Percentiles rank a stretch among this genome's conserved stretches.
These are phyloP conservation scores for Forficula auricularia DNA, from an alignment of 1,140 invertebrate genomes.

Conservation along the genomic window DNA sequence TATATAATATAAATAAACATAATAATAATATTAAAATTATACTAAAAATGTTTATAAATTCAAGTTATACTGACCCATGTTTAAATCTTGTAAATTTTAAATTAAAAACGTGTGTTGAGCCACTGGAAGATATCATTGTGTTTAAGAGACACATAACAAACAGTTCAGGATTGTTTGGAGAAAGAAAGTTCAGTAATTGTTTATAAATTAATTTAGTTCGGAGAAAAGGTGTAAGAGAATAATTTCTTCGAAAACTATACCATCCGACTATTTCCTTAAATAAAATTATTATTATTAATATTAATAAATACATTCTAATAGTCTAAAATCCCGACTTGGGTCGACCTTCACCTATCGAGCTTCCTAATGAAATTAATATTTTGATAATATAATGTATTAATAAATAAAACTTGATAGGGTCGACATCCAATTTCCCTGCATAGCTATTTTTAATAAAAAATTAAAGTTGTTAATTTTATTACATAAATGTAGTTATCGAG, in stretches of 20 bases:
- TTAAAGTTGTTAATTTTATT: no score
- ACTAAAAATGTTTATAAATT: constrained; percentile 1
- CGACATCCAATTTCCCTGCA: no score
- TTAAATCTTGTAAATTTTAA: constrained; percentile 27
- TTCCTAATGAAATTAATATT: no score
- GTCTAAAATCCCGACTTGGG: no score
- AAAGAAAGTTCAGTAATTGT: constrained; percentile 33
- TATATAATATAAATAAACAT: constrained; percentile 4
- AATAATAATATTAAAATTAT: no score
- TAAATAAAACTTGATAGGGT: no score
- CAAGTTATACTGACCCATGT: constrained; percentile 22
- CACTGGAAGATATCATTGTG: constrained; percentile 25
- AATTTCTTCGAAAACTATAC: constrained; percentile 38
- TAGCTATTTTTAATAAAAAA: no score
- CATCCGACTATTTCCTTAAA: constrained; percentile 38
- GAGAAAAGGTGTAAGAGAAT: constrained; percentile 29
- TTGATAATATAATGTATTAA: no score
- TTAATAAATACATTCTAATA: background rate
- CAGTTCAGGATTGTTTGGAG: constrained; percentile 20
- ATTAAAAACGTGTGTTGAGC: constrained; percentile 35
- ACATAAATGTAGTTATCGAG: no score
- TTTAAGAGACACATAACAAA: constrained; percentile 34
- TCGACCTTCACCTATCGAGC: no score
- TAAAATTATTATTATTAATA: constrained; percentile 2
- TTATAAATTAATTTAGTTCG: constrained; percentile 38